A percentile compares a stretch with the other conserved stretches of the same genome.
Evolutionary conservation across 2,113 vertebrate species (phyloP).

Genomic region (Eurypyga helias): DNA sequence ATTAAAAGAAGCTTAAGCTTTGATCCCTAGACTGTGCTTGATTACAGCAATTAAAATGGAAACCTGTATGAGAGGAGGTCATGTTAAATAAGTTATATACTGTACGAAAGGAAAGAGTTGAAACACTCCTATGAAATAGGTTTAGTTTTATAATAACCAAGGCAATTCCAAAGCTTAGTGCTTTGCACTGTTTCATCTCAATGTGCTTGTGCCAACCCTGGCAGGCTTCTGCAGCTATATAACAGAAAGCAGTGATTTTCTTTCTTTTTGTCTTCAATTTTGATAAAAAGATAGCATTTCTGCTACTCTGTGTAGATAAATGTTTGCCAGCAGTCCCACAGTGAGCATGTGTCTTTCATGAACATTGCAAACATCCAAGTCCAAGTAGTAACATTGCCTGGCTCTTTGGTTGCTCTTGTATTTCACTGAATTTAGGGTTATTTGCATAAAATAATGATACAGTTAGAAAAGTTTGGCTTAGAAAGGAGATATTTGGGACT

Average conservation of each 20-base stretch:
- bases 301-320: neutral
- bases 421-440: neutral
- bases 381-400: neutral
- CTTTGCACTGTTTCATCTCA: neutral
- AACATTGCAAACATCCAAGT: neutral
- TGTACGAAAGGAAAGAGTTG: neutral
- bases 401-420: neutral
- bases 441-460: neutral
- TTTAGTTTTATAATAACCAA: neutral
- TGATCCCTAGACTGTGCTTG: slow-evolving; percentile 24
- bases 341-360: neutral
- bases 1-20: neutral
- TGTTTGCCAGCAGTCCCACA: neutral
- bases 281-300: neutral
- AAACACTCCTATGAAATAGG: neutral
- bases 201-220: neutral
- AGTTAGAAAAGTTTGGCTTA: neutral
- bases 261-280: neutral
- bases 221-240: neutral
- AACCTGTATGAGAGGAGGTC: neutral
- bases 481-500: neutral
- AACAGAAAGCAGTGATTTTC: neutral
- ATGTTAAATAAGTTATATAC: neutral
- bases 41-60: slow-evolving; percentile 63
- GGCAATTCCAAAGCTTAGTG: neutral